Percentiles rank a stretch among this genome's conserved stretches.
phyloP scores from a whole-genome alignment of 1,140 invertebrate genomes.

The Chelonus insularis region DNA sequence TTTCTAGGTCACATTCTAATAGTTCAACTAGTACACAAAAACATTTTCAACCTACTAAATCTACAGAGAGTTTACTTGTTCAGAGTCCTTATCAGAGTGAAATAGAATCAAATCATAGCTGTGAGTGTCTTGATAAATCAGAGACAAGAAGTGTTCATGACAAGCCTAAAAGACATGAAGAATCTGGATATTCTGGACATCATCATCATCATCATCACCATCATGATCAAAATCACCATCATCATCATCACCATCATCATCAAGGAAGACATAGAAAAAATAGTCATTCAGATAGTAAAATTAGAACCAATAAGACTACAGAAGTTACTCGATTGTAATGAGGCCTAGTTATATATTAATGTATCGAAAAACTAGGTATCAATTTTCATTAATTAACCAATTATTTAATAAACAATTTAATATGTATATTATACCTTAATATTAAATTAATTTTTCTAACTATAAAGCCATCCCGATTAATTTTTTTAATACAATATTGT shows the following conservation, averaged over 20 bases:
- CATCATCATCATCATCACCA: conserved; percentile 20
- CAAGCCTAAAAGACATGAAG: background rate
- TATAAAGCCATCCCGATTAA: no score
- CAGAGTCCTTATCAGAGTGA: conserved; percentile 24
- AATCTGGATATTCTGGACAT: background rate
- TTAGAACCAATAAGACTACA: background rate
- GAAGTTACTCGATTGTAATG: conserved; percentile 8
- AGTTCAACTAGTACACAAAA: conserved; percentile 37
- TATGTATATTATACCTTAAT: no score
- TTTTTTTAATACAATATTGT: no score
- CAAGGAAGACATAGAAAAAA: conserved; percentile 4
- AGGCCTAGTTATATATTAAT: background rate
- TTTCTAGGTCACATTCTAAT: conserved; percentile 37
- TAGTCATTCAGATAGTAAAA: conserved; percentile 11
- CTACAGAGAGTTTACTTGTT: conserved; percentile 30
- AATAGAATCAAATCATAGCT: conserved; percentile 50
- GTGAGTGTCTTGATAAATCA: conserved; percentile 46
- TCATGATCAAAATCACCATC: background rate
- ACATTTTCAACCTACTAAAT: conserved; percentile 52
- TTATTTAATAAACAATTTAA: no score
- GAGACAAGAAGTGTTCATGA: background rate
- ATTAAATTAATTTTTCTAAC: no score
- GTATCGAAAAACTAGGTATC: no score
- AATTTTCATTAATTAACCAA: no score
- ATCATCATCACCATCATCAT: conserved; percentile 13